Evolutionary conservation across 2,113 vertebrate species (phyloP).

Genomic region (Pandion haliaetus): DNA sequence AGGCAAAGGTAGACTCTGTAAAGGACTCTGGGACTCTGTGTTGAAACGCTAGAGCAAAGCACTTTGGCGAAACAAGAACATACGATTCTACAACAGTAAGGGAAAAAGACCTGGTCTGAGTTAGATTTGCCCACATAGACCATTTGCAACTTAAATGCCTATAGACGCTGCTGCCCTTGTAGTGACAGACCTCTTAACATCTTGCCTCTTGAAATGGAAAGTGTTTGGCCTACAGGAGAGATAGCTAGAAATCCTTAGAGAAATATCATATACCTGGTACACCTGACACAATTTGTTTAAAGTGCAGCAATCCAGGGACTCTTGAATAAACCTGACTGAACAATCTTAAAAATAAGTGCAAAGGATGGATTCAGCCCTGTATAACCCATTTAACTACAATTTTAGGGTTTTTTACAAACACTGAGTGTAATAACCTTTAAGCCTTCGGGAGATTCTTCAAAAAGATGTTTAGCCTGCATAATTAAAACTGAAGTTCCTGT

Average conservation of each 20-base stretch:
- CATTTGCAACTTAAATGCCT: neutral
- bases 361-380: neutral
- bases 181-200: neutral
- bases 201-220: neutral
- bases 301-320: neutral
- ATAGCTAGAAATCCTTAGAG: neutral
- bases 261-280: neutral
- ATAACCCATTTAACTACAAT: neutral
- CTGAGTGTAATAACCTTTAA: neutral
- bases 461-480: neutral
- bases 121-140: neutral
- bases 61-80: neutral
- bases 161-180: neutral
- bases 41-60: neutral
- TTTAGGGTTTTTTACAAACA: neutral
- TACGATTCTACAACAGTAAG: neutral
- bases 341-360: neutral
- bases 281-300: neutral
- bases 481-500: neutral
- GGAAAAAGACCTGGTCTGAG: neutral
- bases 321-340: neutral
- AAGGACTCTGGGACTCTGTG: neutral
- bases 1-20: neutral
- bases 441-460: neutral
- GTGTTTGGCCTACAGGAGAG: neutral